Base-by-base conservation (phyloP, 2,888 invertebrate genomes). In the Rhingia rostrata region DNA sequence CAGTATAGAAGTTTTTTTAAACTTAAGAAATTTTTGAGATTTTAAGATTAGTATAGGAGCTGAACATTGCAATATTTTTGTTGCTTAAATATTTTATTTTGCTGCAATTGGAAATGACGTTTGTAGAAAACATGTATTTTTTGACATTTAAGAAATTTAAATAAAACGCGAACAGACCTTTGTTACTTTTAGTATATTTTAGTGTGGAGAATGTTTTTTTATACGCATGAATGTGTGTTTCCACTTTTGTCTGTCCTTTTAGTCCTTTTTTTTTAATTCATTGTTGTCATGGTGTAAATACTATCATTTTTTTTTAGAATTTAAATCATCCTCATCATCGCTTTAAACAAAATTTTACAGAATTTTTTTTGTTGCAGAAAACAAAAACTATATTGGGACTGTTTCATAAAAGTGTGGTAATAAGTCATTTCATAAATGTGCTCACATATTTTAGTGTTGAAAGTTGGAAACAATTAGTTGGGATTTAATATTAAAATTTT, bases 271-370 rank as follows among this genome's bases (percentile, higher is more conserved):
- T 51, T 14, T 49, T 66, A 32, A 33, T 77, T 64, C 60, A 64
- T 32, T 30, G 58, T 12, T 37, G 10, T 60, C 58, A 73, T 39
- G 3, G 61, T 73, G 53, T 67, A 56, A 33, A 78, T 63, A 53
- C 14, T 67, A 7, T 41, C 35, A 53, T 66, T 78, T 54, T 35
- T 70, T 82, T 69, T 45, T 41, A 60, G 56, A 56, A 54, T 69
- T 72, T 43, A 63, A 60, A 69, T 83, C 78, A 83, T 83, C 83
- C 61, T 79, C 83, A 83, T 79, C 83, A 79, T 83, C 73, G 73
- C 78, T 69, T 83, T 22, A 22, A 22, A 22, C 22, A 22, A 22
- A 22, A 45, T 63, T 83, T 58, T 63, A 58, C n/a, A 30, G 41
- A 61, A 54, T 32, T 78, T 78, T 6, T 41, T 3, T 67, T 30